Conservation (phyloP, 2,113 vertebrate genomes). For the Ceyx cyanopectus region DNA sequence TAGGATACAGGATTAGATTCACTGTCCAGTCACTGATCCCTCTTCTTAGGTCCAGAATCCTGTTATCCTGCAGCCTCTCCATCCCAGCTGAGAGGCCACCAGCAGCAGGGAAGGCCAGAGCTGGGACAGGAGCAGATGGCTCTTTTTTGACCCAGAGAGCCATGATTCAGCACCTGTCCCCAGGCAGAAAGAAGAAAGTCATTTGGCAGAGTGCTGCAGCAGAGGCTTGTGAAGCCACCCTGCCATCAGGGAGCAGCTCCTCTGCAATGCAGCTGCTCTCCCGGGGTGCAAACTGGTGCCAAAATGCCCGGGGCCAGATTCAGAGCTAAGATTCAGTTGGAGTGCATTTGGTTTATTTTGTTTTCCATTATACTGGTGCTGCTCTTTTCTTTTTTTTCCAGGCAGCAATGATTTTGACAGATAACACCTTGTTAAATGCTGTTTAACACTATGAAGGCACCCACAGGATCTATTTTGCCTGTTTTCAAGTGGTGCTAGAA, state of each 20-base stretch:
- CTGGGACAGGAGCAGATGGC: slow-evolving; percentile 26
- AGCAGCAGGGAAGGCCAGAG: background rate
- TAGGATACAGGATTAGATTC: background rate
- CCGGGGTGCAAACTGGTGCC: slow-evolving; percentile 29
- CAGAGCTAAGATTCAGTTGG: slow-evolving; percentile 38
- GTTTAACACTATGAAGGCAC: background rate
- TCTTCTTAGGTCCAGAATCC: background rate
- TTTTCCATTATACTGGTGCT: slow-evolving; percentile 3
- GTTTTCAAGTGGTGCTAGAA: background rate
- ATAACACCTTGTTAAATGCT: slow-evolving; percentile 24
- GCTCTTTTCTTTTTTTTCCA: background rate
- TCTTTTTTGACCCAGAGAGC: slow-evolving; percentile 25
- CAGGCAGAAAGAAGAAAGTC: slow-evolving; percentile 6
- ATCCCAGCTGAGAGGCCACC: background rate
- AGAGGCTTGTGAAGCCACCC: slow-evolving; percentile 12
- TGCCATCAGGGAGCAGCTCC: background rate
- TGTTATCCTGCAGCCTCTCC: background rate
- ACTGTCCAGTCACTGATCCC: background rate
- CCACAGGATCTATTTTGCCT: background rate
- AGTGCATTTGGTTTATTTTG: slow-evolving; percentile 48
- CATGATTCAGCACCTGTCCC: slow-evolving; percentile 38
- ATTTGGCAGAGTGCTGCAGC: slow-evolving; percentile 20
- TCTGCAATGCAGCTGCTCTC: slow-evolving; percentile 66
- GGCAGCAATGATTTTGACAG: background rate
- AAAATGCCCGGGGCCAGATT: slow-evolving; percentile 30